phyloP scores from a whole-genome alignment of 2,113 vertebrate genomes.

The Muscicapa adusta region DNA sequence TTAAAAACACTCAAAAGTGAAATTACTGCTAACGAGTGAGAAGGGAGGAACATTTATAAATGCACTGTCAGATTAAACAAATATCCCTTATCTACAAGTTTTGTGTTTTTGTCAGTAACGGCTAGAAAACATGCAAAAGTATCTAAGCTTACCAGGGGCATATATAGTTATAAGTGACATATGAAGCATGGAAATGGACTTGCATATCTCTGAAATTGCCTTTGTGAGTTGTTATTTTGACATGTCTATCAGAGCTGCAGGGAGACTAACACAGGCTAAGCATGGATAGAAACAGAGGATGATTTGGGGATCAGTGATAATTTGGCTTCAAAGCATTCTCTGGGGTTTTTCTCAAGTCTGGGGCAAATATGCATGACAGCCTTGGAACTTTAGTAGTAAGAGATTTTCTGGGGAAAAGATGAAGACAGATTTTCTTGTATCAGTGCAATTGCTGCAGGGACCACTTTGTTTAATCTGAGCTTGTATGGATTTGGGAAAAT shows the following conservation, averaged over 20 bases:
- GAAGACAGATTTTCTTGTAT: background rate
- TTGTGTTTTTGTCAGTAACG: background rate
- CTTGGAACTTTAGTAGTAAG: background rate
- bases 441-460: background rate
- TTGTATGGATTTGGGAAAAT: background rate
- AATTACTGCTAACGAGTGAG: background rate
- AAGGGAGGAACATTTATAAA: background rate
- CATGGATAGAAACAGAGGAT: background rate
- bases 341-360: background rate
- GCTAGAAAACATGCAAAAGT: background rate
- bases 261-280: background rate
- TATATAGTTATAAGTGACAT: background rate
- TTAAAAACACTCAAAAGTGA: background rate
- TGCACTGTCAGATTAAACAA: background rate
- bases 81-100: background rate
- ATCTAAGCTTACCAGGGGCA: background rate
- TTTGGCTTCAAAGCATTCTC: background rate
- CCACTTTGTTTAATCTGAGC: background rate
- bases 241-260: background rate
- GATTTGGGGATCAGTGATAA: background rate
- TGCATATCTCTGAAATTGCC: background rate
- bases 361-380: background rate
- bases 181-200: background rate
- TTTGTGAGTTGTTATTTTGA: background rate
- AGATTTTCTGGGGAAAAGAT: background rate